A percentile compares a stretch with the other conserved stretches of the same genome.
phyloP scores from a whole-genome alignment of 1,140 invertebrate species.

The Anadara kagoshimensis region DNA sequence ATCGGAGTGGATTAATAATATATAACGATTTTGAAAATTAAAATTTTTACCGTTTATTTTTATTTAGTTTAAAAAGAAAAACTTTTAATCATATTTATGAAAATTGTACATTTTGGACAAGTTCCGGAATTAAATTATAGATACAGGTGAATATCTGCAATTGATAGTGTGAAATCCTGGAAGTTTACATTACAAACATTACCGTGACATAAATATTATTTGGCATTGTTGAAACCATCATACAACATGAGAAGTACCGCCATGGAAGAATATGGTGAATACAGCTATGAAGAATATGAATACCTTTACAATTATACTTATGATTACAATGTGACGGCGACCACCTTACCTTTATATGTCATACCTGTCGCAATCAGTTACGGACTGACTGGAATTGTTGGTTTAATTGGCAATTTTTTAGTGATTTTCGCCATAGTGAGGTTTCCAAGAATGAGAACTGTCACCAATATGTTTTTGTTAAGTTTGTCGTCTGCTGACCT shows the following conservation, averaged over 20 bases:
- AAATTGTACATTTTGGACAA: too few relatives aligned
- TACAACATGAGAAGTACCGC: not conserved
- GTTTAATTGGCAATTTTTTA: conserved; percentile 42
- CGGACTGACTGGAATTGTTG: conserved; percentile 75
- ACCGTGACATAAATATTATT: not conserved
- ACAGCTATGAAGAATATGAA: not conserved
- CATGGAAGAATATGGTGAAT: not conserved
- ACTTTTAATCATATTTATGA: too few relatives aligned
- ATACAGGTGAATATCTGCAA: too few relatives aligned
- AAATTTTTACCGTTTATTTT: too few relatives aligned
- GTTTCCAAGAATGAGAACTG: conserved; percentile 46
- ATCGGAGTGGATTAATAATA: too few relatives aligned
- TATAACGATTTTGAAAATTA: too few relatives aligned
- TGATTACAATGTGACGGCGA: conserved; percentile 29
- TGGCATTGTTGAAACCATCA: not conserved
- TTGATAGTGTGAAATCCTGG: too few relatives aligned
- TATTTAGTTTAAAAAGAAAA: too few relatives aligned
- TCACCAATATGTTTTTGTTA: conserved; percentile 79
- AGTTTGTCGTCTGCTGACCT: conserved; percentile 84
- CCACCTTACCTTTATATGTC: conserved; percentile 75
- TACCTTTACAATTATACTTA: conserved; percentile 37
- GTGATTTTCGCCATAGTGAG: conserved; percentile 43
- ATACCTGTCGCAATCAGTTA: conserved; percentile 79
- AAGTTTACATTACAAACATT: not conserved
- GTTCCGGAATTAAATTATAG: too few relatives aligned